Percentiles rank a stretch among this genome's conserved stretches.
These are phyloP conservation scores for Chaetodon trifascialis DNA, from an alignment of 2,113 vertebrate species.

Conservation along the genomic window DNA sequence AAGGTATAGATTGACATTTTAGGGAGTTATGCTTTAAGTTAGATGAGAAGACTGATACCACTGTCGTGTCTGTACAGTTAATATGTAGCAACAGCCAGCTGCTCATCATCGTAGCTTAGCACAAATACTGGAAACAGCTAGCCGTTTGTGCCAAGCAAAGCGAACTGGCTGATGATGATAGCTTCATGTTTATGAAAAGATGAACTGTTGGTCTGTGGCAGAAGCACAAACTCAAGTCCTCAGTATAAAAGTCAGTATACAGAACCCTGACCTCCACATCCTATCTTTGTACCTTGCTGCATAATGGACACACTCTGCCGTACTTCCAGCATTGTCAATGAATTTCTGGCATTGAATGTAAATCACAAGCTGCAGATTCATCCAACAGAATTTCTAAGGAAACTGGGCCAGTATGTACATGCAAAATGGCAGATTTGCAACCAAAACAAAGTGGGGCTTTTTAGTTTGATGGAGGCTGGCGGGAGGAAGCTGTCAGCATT, in stretches of 20 bases:
- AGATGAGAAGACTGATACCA: too few species aligned
- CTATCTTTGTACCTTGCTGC: too few species aligned
- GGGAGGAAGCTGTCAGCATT: constrained; percentile 21
- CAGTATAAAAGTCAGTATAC: too few species aligned
- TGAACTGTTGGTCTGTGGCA: too few species aligned
- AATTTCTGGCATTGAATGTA: not conserved
- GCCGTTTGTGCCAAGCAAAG: too few species aligned
- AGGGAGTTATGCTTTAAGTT: too few species aligned
- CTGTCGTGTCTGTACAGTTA: too few species aligned
- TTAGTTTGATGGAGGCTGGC: not conserved
- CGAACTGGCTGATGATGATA: not conserved
- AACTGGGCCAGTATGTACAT: not conserved
- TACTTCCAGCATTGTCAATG: not conserved
- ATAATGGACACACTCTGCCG: not conserved
- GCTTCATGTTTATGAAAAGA: not conserved
- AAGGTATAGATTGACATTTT: too few species aligned
- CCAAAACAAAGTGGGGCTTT: constrained; percentile 29
- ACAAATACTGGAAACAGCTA: not conserved
- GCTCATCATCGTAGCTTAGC: not conserved
- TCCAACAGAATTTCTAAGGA: not conserved
- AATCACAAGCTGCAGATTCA: not conserved
- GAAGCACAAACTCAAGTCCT: not conserved
- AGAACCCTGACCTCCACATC: too few species aligned
- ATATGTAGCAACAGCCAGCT: too few species aligned
- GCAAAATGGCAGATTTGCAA: constrained; percentile 5